Base-by-base conservation (phyloP, 2,113 vertebrate genomes). In the Alaudala cheleensis region DNA sequence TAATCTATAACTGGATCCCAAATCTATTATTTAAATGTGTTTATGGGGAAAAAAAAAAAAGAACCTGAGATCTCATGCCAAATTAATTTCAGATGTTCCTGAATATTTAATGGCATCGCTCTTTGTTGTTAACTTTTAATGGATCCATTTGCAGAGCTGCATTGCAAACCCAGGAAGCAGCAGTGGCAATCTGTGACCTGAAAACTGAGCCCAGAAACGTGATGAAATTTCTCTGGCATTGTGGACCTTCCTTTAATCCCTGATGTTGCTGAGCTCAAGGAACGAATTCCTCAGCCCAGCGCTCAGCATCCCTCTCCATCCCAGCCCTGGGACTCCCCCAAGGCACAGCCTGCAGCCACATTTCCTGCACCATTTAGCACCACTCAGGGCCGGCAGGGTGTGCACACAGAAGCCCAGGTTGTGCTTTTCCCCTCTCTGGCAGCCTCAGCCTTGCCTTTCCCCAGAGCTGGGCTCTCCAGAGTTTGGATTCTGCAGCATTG, bases 11-110 rank as follows among this genome's bases (percentile, higher is more conserved):
- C 86, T 74, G 82, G 53, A 88, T 94, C 74, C 76, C 65, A 92
- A 60, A 86, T 88, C 56, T 88, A 86, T 80, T 71, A 66, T 60
- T 92, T 82, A 78, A 73, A 74, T 26, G 37, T 80, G 65, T 61
- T 88, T 88, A 71, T 54, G 69, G 42, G 5, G 1, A 8, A 22
- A 25, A 71, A 6, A 28, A 72, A 47, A 39, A 49, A 26, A 23
- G 42, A 37, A 37, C 61, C 85, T 94, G 92, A 94, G 88, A 92
- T 96, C 90, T 95, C 81, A 47, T 94, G 85, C 93, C 95, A 95
- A 92, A 96, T 96, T 94, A 96, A 96, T 95, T 95, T 95, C 85
- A 90, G 76, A 67, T 90, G 86, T 94, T 96, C 72, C 92, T 95
- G 93, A 84, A 79, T 86, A 69, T 78, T 94, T 66, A 81, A 92